Evolutionary conservation across 1,140 invertebrate genomes (phyloP), one percentile per base, ranked within the genome.

Genomic region (Drosophila elegans): DNA sequence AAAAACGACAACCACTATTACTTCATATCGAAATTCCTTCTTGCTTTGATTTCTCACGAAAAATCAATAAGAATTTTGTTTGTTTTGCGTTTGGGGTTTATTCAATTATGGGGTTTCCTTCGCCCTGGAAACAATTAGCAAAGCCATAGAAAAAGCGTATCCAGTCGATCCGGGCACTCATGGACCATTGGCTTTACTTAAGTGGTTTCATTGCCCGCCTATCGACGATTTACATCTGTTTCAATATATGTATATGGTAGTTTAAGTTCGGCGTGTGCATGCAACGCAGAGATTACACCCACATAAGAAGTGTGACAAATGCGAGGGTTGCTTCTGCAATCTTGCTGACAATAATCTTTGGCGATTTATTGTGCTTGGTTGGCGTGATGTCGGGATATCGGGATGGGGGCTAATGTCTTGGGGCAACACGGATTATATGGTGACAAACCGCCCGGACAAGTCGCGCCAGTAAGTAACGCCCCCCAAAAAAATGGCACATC

Each of bases 201-300:
- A 78, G 64, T 62, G 76, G 72, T 73, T 62, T 67, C 77, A 75
- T 53, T 52, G 34, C 69, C 80, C 53, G 45, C 60, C 49, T 66
- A 74, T 74, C 66, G 67, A 45, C 84, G 80, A 89, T 88, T 88
- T 88, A 88, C 83, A 88, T 88, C 83, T 88, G 84, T 61, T 83
- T 73, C 72, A 69, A 83, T 72, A 60, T 34, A 52, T 53, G 16
- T 34, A 52, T 53, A 1, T 21, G 16, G 16, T 21, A 49, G 11
- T 59, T 29, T 49, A 29, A 29, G 62, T 54, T 21, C 34, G 48
- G 54, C 11, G n/a, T 25, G 56, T 55, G 69, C 72, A 78, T 74
- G 75, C 44, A 62, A 42, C 63, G 41, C 81, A 57, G 73, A 67
- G 79, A 82, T 83, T 78, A 82, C 45, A 36, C 16, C 51, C 61